Percentiles rank a stretch among this genome's conserved stretches.
These are phyloP conservation scores for Aramus guarauna DNA, from an alignment of 2,113 vertebrate genomes.

Conservation along the genomic window DNA sequence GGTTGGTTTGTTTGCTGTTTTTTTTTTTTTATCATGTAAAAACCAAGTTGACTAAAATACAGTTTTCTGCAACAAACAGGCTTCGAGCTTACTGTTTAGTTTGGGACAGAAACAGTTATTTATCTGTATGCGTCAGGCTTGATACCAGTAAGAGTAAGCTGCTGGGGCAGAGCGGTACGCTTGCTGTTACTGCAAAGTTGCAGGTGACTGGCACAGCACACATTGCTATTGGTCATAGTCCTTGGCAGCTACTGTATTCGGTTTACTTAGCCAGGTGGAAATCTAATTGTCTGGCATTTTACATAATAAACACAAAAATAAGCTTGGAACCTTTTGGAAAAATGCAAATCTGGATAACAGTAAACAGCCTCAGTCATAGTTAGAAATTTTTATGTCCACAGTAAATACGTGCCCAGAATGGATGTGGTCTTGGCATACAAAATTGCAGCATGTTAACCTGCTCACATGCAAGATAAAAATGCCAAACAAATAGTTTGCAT, in stretches of 20 bases:
- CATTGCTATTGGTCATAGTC: neutral
- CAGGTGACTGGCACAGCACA: neutral
- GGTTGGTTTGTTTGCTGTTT: too few relatives aligned
- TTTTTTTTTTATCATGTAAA: neutral
- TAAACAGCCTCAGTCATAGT: neutral
- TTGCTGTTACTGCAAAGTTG: neutral
- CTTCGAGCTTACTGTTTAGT: neutral
- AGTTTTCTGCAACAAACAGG: neutral
- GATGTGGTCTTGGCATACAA: neutral
- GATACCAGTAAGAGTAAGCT: neutral
- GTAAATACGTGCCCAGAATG: neutral
- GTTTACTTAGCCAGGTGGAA: neutral
- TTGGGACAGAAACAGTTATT: neutral
- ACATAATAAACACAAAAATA: neutral
- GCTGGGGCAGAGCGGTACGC: neutral
- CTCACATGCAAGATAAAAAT: slow-evolving; percentile 19
- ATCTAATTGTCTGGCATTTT: neutral
- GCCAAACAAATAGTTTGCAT: neutral
- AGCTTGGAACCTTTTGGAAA: neutral
- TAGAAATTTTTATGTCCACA: neutral
- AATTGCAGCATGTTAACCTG: neutral
- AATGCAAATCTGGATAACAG: neutral
- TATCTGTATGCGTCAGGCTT: rapidly evolving
- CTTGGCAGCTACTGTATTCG: neutral
- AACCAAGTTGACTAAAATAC: neutral